phyloP scores from a whole-genome alignment of 2,888 invertebrate genomes.

The Apodemia duryi region DNA sequence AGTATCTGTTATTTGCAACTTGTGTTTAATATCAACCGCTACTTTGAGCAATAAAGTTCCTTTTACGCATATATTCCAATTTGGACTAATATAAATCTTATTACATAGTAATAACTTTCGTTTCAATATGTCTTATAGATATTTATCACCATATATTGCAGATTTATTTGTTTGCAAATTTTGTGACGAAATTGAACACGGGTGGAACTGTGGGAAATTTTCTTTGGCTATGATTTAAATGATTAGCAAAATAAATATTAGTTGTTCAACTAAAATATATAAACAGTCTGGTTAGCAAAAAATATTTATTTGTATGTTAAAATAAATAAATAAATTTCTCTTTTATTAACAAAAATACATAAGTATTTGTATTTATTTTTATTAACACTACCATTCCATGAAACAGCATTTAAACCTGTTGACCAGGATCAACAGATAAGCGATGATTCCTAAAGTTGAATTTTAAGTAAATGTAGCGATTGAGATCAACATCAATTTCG shows the following conservation, averaged over 20 bases:
- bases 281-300: too few species aligned
- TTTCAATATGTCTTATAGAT: neutral
- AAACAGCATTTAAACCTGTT: too few species aligned
- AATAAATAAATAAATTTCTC: too few species aligned
- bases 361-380: too few species aligned
- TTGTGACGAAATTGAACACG: neutral
- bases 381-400: too few species aligned
- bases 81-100: slow-evolving; percentile 3
- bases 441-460: too few species aligned
- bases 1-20: slow-evolving; percentile 14
- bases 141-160: neutral
- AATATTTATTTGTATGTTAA: too few species aligned
- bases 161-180: neutral
- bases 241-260: neutral
- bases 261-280: too few species aligned
- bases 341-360: too few species aligned
- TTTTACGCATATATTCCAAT: neutral
- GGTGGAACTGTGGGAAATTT: slow-evolving; percentile 16
- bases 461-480: too few species aligned
- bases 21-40: neutral
- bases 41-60: neutral
- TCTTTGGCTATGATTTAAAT: slow-evolving; percentile 13
- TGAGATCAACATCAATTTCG: too few species aligned
- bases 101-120: slow-evolving; percentile 1
- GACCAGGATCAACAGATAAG: too few species aligned